A percentile compares a stretch with the other conserved stretches of the same genome.
Conservation (phyloP, 2,888 invertebrate genomes). For the Parnassius mnemosyne region DNA sequence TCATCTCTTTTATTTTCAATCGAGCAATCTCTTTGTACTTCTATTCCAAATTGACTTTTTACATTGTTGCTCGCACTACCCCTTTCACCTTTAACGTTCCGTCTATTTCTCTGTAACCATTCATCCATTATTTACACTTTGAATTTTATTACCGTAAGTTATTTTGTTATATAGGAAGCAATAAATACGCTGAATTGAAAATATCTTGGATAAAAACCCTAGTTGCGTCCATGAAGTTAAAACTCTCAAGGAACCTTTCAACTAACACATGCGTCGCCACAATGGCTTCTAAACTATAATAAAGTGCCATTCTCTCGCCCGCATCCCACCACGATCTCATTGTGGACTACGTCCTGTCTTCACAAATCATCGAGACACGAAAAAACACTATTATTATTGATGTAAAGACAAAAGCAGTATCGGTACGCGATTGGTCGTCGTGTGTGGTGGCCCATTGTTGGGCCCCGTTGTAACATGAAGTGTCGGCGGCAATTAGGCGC, state of each 20-base stretch:
- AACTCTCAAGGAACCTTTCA: slow-evolving; percentile 25
- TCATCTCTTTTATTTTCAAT: slow-evolving; percentile 46
- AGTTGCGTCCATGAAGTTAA: slow-evolving; percentile 9
- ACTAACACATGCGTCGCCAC: slow-evolving; percentile 47
- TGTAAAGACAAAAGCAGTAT: slow-evolving; percentile 70
- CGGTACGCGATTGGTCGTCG: slow-evolving; percentile 62
- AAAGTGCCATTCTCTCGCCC: slow-evolving; percentile 70
- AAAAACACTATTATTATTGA: slow-evolving; percentile 57
- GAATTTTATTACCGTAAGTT: neutral
- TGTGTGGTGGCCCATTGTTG: slow-evolving; percentile 63
- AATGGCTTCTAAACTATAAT: slow-evolving; percentile 57
- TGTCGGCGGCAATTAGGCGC: slow-evolving; percentile 53
- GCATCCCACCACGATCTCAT: slow-evolving; percentile 69
- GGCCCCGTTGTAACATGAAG: slow-evolving; percentile 36
- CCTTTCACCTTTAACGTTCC: neutral
- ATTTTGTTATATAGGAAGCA: slow-evolving; percentile 8
- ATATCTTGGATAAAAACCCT: slow-evolving; percentile 4
- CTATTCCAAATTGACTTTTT: slow-evolving; percentile 1
- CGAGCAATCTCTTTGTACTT: slow-evolving; percentile 35
- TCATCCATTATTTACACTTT: neutral
- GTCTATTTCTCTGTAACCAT: neutral
- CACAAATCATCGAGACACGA: slow-evolving; percentile 69
- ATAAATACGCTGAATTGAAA: slow-evolving; percentile 1
- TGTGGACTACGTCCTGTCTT: slow-evolving; percentile 71
- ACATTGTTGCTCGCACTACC: slow-evolving; percentile 3